Percentiles rank a stretch among this genome's conserved stretches.
Evolutionary conservation across 2,113 vertebrate genomes (phyloP).

Genomic region (Nibea albiflora): DNA sequence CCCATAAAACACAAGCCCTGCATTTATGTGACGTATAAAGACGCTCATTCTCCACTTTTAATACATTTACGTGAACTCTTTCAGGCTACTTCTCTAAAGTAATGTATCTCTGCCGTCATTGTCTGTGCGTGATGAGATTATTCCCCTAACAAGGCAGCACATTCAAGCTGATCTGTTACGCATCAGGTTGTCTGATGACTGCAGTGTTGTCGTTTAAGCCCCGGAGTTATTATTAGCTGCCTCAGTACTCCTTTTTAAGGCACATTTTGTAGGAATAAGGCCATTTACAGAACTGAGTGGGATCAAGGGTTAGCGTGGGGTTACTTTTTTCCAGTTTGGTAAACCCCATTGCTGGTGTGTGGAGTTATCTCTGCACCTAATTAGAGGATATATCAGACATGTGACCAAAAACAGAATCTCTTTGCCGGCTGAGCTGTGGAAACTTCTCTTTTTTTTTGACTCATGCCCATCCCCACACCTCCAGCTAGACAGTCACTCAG

Average conservation of each 20-base stretch:
- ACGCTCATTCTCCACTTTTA: not conserved
- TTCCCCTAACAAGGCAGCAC: conserved; percentile 80
- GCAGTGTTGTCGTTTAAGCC: conserved; percentile 74
- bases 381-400: conserved; percentile 69
- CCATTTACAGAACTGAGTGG: conserved; percentile 68
- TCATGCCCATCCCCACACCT: conserved; percentile 41
- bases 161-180: conserved; percentile 70
- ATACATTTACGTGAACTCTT: not conserved
- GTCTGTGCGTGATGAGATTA: conserved; percentile 66
- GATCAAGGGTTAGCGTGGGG: conserved; percentile 67
- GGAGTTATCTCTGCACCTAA: conserved; percentile 58
- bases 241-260: conserved; percentile 82
- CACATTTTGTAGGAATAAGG: conserved; percentile 65
- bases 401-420: conserved; percentile 71
- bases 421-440: conserved; percentile 57
- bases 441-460: conserved; percentile 55
- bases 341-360: conserved; percentile 55
- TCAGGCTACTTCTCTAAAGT: not conserved
- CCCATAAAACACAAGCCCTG: not conserved
- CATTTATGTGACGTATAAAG: not conserved
- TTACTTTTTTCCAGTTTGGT: conserved; percentile 72
- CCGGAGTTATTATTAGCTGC: conserved; percentile 79
- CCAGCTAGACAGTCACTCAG: conserved; percentile 47
- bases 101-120: conserved; percentile 40
- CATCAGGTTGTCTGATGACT: conserved; percentile 75